Conservation (phyloP, 53 echinoderm and acorn worm genomes). For the Patiria pectinifera region DNA sequence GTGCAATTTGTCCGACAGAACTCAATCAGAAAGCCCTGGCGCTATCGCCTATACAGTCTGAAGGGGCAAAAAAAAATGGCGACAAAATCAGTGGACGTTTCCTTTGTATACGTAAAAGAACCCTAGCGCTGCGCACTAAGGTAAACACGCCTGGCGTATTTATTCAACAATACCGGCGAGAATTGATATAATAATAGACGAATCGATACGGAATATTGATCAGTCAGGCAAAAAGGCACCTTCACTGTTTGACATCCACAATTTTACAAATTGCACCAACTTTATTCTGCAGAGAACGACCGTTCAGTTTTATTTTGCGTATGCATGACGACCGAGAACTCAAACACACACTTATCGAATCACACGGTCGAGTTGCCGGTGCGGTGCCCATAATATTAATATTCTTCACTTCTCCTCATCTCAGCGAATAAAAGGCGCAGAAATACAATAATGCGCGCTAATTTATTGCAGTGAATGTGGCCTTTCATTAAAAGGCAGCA, state of each 20-base stretch:
- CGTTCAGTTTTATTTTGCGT: not conserved
- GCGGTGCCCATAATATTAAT: not conserved
- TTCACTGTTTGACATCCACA: not conserved
- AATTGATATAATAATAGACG: not conserved
- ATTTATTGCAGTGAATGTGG: not conserved
- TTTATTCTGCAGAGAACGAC: not conserved
- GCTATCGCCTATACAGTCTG: not conserved
- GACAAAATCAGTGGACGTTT: not conserved
- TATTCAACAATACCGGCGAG: not conserved
- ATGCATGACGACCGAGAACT: not conserved
- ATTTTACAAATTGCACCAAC: not conserved
- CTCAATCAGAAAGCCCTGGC: not conserved
- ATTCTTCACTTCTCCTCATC: not conserved
- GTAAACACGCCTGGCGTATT: not conserved
- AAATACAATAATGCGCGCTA: not conserved
- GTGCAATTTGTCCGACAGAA: not conserved
- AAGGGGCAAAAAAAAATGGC: not conserved
- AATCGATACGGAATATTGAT: slow-evolving; percentile 9
- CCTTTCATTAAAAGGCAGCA: not conserved
- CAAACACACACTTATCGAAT: not conserved
- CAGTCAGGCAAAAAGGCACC: not conserved
- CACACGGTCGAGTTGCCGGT: not conserved
- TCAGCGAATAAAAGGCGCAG: not conserved
- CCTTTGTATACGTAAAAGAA: not conserved
- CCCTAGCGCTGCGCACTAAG: not conserved